phyloP scores from a whole-genome alignment of 1,140 invertebrate genomes.

The Formica exsecta region DNA sequence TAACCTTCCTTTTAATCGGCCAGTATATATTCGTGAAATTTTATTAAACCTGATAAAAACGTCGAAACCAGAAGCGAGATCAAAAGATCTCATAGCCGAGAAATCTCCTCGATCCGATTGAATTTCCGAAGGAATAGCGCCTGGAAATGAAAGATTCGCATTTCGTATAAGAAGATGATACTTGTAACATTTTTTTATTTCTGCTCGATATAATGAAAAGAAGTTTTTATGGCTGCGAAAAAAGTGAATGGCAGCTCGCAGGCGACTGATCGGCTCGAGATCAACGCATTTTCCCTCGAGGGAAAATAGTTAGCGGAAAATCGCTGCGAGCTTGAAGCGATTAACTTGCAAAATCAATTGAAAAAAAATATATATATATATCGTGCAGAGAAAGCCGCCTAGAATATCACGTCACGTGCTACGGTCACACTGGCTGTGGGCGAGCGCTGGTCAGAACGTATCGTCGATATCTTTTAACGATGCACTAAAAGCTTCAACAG shows the following conservation, averaged over 20 bases:
- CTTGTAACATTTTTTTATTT: conserved; percentile 36
- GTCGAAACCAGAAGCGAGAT: neutral
- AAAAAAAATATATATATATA: neutral
- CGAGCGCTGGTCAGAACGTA: neutral
- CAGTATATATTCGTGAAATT: conserved; percentile 24
- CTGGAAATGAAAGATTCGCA: conserved; percentile 3
- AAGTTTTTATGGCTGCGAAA: conserved; percentile 33
- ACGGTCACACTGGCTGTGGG: neutral
- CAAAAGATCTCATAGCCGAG: neutral
- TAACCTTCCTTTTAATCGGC: conserved; percentile 1
- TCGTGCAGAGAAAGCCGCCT: neutral
- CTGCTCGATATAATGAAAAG: conserved; percentile 27
- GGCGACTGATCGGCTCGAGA: neutral
- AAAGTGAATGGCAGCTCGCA: neutral
- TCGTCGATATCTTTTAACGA: conserved; percentile 52
- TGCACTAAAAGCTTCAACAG: conserved; percentile 52
- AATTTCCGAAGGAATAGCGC: conserved; percentile 25
- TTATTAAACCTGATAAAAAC: conserved; percentile 12
- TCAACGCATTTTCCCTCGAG: neutral
- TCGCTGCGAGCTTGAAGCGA: conserved; percentile 1
- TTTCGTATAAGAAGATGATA: conserved; percentile 43
- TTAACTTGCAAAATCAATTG: conserved; percentile 20
- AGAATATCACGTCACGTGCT: neutral
- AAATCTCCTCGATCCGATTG: conserved; percentile 49
- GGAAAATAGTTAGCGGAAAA: neutral